Base-by-base conservation (phyloP, 2,797 vertebrate species). In the Neomorphus geoffroyi region DNA sequence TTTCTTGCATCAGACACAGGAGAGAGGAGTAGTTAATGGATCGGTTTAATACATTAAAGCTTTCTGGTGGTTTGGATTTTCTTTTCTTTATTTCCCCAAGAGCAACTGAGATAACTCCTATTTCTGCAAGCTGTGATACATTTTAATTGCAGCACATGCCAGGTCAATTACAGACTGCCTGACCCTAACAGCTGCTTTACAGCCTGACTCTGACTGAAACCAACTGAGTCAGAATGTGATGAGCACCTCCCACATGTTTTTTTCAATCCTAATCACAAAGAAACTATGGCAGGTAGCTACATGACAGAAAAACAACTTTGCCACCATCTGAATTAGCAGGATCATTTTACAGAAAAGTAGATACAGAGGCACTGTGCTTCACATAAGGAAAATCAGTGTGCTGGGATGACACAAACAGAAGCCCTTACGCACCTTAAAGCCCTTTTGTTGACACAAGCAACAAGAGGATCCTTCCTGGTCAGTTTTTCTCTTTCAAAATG, bases 181-280 rank as follows among this genome's bases (percentile, higher is more conserved):
- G 95, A 75, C 94, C 93, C 58, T 9, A 89, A 18, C 92, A 95
- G 91, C 91, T 94, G 89, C 89, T 92, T 61, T 11, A 51, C 45
- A 85, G 67, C 78, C 92, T 57, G 64, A 50, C 80, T 93, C 73
- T 69, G 53, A 92, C 8, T 93, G 81, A 95, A 95, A 96, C 18
- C 91, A 80, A 88, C 84, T 75, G 91, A 95, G 82, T 93, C 94
- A 93, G 89, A 92, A 95, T 86, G 86, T 30, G 1, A 87, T 9
- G 72, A 88, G 62, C 51, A 67, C 86, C 73, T 94, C 94, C 93
- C 92, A 78, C 60, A 15, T 27, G 19, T 53, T 92, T 93, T 92
- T 90, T 88, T 73, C 30, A 85, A 89, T 64, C 66, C 51, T 83
- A 93, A 95, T 81, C 92, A 87, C 93, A 80, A 86, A 94, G 91